Conservation (phyloP, 2,113 vertebrate genomes). For the Neogobius melanostomus region DNA sequence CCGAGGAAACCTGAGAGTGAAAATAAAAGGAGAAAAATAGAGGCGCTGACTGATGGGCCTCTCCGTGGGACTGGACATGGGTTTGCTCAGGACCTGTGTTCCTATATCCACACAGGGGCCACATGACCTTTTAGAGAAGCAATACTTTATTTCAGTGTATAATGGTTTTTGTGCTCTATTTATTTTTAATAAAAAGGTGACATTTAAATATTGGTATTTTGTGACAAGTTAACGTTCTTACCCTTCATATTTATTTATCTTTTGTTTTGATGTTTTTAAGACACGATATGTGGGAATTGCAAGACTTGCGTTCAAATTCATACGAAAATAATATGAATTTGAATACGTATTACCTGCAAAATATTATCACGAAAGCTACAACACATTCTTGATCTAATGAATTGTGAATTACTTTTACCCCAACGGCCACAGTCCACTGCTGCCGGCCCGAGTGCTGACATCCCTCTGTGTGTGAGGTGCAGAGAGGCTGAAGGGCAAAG, state of each 20-base stretch:
- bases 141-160: conserved; percentile 5
- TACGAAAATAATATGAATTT: too few relatives aligned
- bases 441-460: not conserved
- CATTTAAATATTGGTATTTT: conserved; percentile 1
- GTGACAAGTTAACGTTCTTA: not conserved
- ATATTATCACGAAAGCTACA: too few relatives aligned
- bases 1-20: conserved; percentile 50
- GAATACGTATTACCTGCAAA: too few relatives aligned
- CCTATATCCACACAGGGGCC: conserved; percentile 9
- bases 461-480: conserved; percentile 18
- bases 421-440: not conserved
- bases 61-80: conserved; percentile 26
- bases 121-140: not conserved
- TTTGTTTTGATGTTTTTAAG: not conserved
- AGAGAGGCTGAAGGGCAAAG: not conserved
- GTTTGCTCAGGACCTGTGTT: conserved; percentile 4
- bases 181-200: conserved; percentile 8
- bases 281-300: too few relatives aligned
- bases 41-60: conserved; percentile 54
- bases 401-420: not conserved
- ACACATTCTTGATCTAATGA: too few relatives aligned
- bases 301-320: too few relatives aligned
- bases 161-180: conserved; percentile 8
- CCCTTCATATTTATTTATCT: not conserved
- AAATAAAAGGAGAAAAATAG: conserved; percentile 68